Evolutionary conservation across 2,113 vertebrate species (phyloP), one percentile per base, ranked within the genome.

Genomic region (Mionectes macconnelli): DNA sequence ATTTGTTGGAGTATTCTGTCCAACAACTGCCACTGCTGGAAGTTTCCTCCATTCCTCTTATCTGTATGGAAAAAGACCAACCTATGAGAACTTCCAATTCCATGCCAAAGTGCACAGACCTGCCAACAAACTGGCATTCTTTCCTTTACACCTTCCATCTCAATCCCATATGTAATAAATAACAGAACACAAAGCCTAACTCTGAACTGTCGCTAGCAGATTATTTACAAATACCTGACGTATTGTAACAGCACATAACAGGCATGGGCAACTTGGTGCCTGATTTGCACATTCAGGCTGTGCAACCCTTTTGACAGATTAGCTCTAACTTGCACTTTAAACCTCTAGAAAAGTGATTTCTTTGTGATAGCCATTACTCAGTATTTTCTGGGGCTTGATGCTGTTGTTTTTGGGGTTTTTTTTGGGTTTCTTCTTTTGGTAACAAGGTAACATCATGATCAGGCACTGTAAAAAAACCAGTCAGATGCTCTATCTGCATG

Each of bases 1-100:
- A 99, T 98, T 98, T 99, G 99, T 96, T 99, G 99, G 17, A 99
- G 98, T 96, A 99, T 99, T 63, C 99, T 97, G 96, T 99, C 99
- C 84, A 99, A 97, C 91, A 99, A 98, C 97, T 99, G 99, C 99
- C 99, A 99, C 77, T 99, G 99, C 96, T 99, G 99, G 91, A 99
- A 97, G 80, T 97, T 98, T 87, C 98, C 98, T 5, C 98, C 98
- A 3, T 98, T 98, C 42, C 98, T 98, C 97, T 99, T 99, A 97
- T 99, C 99, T 99, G 97, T 22, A 90, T 72, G 56, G 57, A 91
- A 83, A 89, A 78, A 78, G 47, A 91, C 7, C 64, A 84, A 31
- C 8, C 4, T 31, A 50, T 93, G 30, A 97, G 60, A 81, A 64
- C 20, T 60, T 70, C 30, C 17, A 79, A 66, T 81, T 84, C 55